These are phyloP conservation scores for Aeoliscus strigatus DNA, from an alignment of 2,797 vertebrate genomes.

Conservation along the genomic window DNA sequence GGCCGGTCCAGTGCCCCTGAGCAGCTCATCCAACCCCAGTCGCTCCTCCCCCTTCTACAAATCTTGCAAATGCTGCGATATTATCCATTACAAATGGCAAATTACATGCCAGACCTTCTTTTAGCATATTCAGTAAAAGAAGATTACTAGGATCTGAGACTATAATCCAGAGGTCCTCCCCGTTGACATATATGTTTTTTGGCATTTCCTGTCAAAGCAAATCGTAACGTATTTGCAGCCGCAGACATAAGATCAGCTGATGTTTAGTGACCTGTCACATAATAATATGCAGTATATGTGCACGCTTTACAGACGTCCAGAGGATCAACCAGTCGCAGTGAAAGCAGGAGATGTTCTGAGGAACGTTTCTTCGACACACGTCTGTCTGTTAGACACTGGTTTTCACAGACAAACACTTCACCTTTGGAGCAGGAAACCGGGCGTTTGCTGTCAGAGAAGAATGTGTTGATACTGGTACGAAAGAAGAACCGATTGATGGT, in stretches of 20 bases:
- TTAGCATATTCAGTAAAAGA: slow-evolving; percentile 48
- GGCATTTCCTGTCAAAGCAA: slow-evolving; percentile 17
- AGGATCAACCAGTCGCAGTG: no score
- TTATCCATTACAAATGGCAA: slow-evolving; percentile 66
- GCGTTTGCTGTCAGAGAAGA: no score
- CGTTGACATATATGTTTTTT: slow-evolving; percentile 18
- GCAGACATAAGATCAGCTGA: slow-evolving; percentile 23
- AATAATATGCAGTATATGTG: slow-evolving; percentile 31
- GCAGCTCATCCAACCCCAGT: slow-evolving; percentile 13
- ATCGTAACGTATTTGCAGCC: slow-evolving; percentile 21
- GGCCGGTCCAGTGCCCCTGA: background rate
- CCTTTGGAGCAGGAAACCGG: no score
- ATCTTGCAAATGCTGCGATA: slow-evolving; percentile 48
- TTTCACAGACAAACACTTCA: no score
- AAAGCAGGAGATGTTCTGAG: no score
- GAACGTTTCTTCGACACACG: no score
- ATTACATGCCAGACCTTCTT: slow-evolving; percentile 51
- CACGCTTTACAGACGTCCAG: no score
- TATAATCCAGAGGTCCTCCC: slow-evolving; percentile 51
- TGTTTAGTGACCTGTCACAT: slow-evolving; percentile 36
- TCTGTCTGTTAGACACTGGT: no score
- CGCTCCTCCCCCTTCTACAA: slow-evolving; percentile 53
- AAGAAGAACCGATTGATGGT: no score
- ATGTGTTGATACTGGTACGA: no score
- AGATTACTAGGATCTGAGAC: slow-evolving; percentile 55